Base-by-base conservation (phyloP, 2,888 invertebrate species). In the Parapristionchus giblindavisi region DNA sequence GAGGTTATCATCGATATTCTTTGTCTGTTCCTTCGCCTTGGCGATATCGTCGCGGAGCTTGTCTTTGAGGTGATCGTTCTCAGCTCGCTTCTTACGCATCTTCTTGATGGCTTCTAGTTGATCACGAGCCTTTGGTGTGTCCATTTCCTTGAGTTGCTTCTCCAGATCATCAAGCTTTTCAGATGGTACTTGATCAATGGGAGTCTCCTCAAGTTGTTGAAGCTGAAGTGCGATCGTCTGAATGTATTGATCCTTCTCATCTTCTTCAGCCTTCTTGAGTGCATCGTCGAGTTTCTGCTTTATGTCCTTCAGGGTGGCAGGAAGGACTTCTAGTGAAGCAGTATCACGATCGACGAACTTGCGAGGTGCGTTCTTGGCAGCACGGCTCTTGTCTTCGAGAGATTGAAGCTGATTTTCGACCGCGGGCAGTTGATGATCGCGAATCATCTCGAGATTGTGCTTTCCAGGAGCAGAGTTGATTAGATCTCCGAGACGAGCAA, bases 1-100 rank as follows among this genome's bases (percentile, higher is more conserved):
- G 54, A 77, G 66, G 17, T 77, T 68, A 66, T 76, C 76, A 29
- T 77, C 78, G 71, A 75, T 77, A 43, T 78, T 75, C 60, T 79
- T 78, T 40, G 76, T 58, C 24, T 61, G 52, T 24, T 40, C 66
- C 21, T 52, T 66, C 27, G 80, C 38, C 63, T 78, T 77, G 29
- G 79, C 76, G 76, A 77, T 77, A 24, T 77, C 70, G 29, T 70
- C 72, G 24, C 36, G 51, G 17, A 76, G 36, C 43, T 77, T 61
- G 24, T 75, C 65, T 6, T 58, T 70, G 4, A 72, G 74, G 38
- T 76, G 71, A 27, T 79, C 78, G 60, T 58, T 76, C 43, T 78
- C 76, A n/a, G 61, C 74, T 14, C 74, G 68, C 36, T 77, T 77
- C 56, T 78, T 76, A 32, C 76, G 68, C 54, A 82, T 63, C 34